phyloP scores from a whole-genome alignment of 1,140 invertebrate genomes.

The Zeugodacus cucurbitae region DNA sequence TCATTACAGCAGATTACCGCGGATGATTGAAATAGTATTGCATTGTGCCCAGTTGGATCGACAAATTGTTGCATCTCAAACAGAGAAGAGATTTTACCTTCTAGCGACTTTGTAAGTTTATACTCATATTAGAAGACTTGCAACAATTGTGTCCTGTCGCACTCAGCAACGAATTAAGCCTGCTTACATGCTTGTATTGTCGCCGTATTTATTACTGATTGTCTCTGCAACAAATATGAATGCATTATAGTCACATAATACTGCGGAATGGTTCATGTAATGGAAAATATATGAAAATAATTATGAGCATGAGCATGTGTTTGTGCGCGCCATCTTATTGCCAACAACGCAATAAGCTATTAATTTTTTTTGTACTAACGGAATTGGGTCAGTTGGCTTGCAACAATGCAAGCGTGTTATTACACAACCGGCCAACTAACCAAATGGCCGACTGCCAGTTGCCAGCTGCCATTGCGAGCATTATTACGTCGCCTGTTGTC shows the following conservation, averaged over 20 bases:
- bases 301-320: background rate
- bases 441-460: slow-evolving; percentile 33
- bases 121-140: no score
- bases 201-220: background rate
- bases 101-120: no score
- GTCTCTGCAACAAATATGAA: background rate
- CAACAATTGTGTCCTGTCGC: background rate
- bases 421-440: background rate
- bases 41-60: no score
- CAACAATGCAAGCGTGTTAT: background rate
- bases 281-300: background rate
- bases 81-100: no score
- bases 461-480: background rate
- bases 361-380: background rate
- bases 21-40: no score
- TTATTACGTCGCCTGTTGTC: slow-evolving; percentile 25
- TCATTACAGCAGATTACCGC: no score
- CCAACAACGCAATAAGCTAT: slow-evolving; percentile 1
- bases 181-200: background rate
- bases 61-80: no score
- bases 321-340: background rate
- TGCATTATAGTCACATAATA: background rate
- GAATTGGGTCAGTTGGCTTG: slow-evolving; percentile 33
- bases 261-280: background rate
- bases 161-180: background rate